Percentiles rank a stretch among this genome's conserved stretches.
Conservation (phyloP, 2,797 vertebrate species). For the Malacoraja senta region DNA sequence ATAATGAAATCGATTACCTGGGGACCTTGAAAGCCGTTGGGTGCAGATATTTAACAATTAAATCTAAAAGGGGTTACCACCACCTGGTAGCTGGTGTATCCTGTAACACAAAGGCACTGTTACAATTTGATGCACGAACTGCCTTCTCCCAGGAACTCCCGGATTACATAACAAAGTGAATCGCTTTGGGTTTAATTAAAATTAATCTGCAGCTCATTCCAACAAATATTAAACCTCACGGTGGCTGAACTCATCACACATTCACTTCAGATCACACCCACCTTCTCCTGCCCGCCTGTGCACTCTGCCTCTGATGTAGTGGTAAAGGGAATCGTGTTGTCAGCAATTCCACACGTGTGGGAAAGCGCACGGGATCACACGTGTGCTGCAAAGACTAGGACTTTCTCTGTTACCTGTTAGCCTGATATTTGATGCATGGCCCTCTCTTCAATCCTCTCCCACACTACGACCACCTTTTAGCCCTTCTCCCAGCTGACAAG, state of each 20-base stretch:
- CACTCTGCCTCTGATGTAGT: background rate
- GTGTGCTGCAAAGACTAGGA: too few species aligned
- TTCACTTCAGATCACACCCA: background rate
- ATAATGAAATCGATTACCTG: background rate
- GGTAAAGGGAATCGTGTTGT: background rate
- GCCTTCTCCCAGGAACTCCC: background rate
- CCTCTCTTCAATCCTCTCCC: too few species aligned
- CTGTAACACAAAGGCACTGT: background rate
- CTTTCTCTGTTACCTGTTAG: too few species aligned
- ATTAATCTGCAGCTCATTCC: background rate
- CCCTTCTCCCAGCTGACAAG: too few species aligned
- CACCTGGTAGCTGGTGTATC: too few species aligned
- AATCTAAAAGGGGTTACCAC: background rate
- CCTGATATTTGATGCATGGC: too few species aligned
- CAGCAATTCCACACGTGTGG: background rate
- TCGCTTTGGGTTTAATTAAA: slow-evolving; percentile 19
- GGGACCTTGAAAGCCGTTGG: background rate
- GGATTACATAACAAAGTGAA: background rate
- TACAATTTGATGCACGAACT: background rate
- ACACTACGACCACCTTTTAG: too few species aligned
- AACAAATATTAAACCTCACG: background rate
- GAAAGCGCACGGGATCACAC: too few species aligned
- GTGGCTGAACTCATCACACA: background rate
- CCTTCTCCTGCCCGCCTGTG: background rate
- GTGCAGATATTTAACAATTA: background rate